A percentile compares a stretch with the other conserved stretches of the same genome.
phyloP scores from a whole-genome alignment of 2,888 invertebrate genomes.

The Theretra japonica region DNA sequence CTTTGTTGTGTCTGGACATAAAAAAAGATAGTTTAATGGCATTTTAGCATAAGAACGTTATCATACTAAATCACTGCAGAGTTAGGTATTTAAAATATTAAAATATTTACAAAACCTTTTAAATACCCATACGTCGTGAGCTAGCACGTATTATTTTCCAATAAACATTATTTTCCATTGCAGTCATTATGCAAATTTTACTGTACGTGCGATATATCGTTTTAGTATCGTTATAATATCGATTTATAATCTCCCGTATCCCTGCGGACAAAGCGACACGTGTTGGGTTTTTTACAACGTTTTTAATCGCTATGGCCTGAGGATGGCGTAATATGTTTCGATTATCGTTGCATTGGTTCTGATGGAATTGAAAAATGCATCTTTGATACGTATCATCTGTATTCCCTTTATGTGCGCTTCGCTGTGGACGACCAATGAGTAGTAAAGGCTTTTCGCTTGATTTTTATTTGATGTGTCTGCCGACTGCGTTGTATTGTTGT shows the following conservation, averaged over 20 bases:
- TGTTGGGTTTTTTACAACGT: slow-evolving; percentile 55
- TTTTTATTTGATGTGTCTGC: background rate
- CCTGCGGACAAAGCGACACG: slow-evolving; percentile 35
- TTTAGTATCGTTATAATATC: slow-evolving; percentile 18
- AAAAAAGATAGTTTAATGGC: too few relatives aligned
- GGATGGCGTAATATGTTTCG: slow-evolving; percentile 68
- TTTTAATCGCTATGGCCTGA: slow-evolving; percentile 48
- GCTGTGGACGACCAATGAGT: background rate
- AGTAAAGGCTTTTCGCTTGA: background rate
- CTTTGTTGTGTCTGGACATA: too few relatives aligned
- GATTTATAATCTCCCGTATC: slow-evolving; percentile 9
- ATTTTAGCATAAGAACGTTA: too few relatives aligned
- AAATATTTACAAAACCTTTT: background rate
- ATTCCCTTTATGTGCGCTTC: slow-evolving; percentile 30
- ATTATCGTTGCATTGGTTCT: slow-evolving; percentile 62
- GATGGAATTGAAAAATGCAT: slow-evolving; percentile 68
- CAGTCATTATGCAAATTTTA: slow-evolving; percentile 21
- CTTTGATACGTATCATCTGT: slow-evolving; percentile 34
- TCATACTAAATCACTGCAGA: too few relatives aligned
- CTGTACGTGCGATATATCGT: slow-evolving; percentile 18
- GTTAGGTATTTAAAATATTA: too few relatives aligned
- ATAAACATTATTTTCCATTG: slow-evolving; percentile 30
- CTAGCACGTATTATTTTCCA: slow-evolving; percentile 35
- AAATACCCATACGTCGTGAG: background rate
- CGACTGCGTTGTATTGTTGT: background rate